These are phyloP conservation scores for Acrocephalus kingi DNA, from an alignment of 2,113 vertebrate genomes.

Conservation along the genomic window DNA sequence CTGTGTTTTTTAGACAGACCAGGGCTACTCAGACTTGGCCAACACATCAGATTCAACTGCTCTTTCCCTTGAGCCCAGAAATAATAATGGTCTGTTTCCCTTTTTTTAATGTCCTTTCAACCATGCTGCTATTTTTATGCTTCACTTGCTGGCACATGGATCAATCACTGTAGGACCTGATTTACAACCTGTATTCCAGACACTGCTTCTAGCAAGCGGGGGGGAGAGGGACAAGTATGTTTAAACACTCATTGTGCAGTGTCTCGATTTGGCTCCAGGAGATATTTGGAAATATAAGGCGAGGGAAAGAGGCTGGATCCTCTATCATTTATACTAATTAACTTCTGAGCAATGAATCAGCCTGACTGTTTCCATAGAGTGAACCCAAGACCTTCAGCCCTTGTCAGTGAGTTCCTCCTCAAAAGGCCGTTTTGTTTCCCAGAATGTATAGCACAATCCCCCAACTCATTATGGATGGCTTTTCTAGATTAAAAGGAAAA, in stretches of 20 bases:
- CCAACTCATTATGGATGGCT: neutral
- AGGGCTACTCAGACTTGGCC: neutral
- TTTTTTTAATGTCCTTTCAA: constrained; percentile 15
- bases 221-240: neutral
- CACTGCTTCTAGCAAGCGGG: neutral
- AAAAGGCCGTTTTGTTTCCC: neutral
- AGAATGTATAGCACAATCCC: neutral
- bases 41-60: neutral
- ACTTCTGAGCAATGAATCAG: neutral
- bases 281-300: neutral
- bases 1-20: neutral
- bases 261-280: neutral
- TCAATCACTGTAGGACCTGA: constrained; percentile 27
- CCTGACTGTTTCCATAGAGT: neutral
- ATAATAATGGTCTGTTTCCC: constrained; percentile 33
- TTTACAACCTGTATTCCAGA: constrained; percentile 54
- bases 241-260: constrained; percentile 12
- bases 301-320: neutral
- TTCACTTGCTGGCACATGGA: constrained; percentile 21
- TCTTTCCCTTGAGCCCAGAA: constrained; percentile 4
- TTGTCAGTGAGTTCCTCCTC: neutral
- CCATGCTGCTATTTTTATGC: constrained; percentile 30
- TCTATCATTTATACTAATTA: constrained; percentile 21
- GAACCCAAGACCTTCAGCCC: neutral
- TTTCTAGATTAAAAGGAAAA: constrained; percentile 12